phyloP scores from a whole-genome alignment of 2,113 vertebrate species.

The Psephotus haematonotus region DNA sequence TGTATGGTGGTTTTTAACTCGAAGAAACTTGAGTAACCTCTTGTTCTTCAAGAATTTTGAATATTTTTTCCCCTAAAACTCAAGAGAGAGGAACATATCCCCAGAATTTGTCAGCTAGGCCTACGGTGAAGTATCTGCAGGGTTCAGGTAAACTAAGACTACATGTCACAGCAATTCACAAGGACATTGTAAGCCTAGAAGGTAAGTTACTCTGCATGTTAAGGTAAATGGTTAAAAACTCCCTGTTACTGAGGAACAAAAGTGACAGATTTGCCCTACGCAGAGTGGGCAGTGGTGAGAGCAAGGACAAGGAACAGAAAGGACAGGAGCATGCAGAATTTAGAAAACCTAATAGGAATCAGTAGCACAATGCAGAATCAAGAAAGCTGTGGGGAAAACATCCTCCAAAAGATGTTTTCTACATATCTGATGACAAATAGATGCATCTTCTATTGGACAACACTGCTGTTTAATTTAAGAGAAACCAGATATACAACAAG shows the following conservation, averaged over 20 bases:
- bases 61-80: background rate
- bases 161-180: background rate
- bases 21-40: background rate
- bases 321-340: accelerated
- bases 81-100: background rate
- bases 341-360: background rate
- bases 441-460: background rate
- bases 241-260: background rate
- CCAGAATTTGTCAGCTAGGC: background rate
- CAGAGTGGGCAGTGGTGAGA: background rate
- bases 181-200: background rate
- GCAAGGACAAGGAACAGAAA: background rate
- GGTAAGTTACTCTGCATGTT: background rate
- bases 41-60: background rate
- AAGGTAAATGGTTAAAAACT: background rate
- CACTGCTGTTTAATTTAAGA: background rate
- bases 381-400: background rate
- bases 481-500: background rate
- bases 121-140: background rate
- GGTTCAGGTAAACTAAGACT: background rate
- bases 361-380: background rate
- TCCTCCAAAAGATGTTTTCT: background rate
- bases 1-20: background rate
- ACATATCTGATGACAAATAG: background rate
- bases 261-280: background rate